Percentiles rank a stretch among this genome's conserved stretches.
Evolutionary conservation across 2,113 vertebrate genomes (phyloP).

Genomic region (Pogona vitticeps): DNA sequence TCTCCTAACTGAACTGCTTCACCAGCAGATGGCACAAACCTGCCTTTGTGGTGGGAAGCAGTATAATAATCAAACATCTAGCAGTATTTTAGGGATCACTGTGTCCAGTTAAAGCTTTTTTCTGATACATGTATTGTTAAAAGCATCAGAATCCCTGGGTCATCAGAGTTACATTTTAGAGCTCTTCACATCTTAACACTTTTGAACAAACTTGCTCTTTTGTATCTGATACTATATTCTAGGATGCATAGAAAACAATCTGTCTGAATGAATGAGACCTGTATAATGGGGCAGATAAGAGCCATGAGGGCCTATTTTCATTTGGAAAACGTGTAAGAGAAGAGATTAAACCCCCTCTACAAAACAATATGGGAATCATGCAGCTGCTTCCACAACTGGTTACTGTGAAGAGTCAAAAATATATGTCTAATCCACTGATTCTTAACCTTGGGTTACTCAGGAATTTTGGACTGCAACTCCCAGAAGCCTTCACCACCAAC

Average conservation of each 20-base stretch:
- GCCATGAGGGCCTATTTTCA: not conserved
- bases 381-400: not conserved
- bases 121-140: not conserved
- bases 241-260: not conserved
- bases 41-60: not conserved
- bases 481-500: no score
- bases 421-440: no score
- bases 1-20: constrained; percentile 5
- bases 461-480: no score
- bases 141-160: not conserved
- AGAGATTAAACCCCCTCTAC: not conserved
- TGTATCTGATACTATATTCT: not conserved
- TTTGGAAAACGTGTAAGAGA: not conserved
- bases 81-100: not conserved
- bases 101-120: not conserved
- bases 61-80: not conserved
- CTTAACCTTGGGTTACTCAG: no score
- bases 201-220: not conserved
- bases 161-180: not conserved
- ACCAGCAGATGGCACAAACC: constrained; percentile 30
- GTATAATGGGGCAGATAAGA: not conserved
- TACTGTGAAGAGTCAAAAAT: not conserved
- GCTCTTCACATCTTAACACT: not conserved
- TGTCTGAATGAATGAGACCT: not conserved
- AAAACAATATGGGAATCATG: not conserved